Evolutionary conservation across 2,888 invertebrate genomes (phyloP), one percentile per base, ranked within the genome.

Genomic region (Callimorpha dominula): DNA sequence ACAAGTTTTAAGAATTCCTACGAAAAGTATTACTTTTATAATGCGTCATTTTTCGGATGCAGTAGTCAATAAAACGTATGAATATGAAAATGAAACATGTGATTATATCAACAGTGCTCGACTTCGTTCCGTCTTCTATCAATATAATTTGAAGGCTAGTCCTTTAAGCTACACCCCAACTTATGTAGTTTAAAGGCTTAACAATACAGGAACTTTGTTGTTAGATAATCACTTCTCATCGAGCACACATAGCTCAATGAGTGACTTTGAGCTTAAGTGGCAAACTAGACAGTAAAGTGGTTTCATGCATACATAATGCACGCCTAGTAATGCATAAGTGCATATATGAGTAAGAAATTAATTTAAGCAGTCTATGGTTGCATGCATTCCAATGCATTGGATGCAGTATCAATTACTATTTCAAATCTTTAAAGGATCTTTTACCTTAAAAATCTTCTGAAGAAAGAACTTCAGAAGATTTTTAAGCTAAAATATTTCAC

Each of bases 151-250:
- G 49, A 40, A 60, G 12, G 60, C 60, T 60, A 50, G 63, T 68
- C 46, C 63, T 54, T 46, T 68, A 64, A 64, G 68, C 63, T 68
- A 54, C 31, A 20, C 49, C 40, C 54, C 42, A 52, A 54, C 63
- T 52, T 62, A n/a, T n/a, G n/a, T n/a, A 72, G 67, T 67, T 67
- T 62, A 72, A 64, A 63, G 62, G 62, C 62, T 63, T 62, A 67
- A 12, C 31, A 62, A 52, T 43, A 46, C 52, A 54, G 68, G 67
- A 68, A 68, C 63, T 63, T 68, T 40, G 43, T 50, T 64, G 68
- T 72, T 72, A 46, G 72, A 68, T 72, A 72, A 72, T 72, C 72
- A 49, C 63, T 68, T 67, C 64, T 68, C 71, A 62, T 60, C 20
- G 50, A 71, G 62, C n/a, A 62, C 46, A 62, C 62, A 69, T n/a